Evolutionary conservation across 2,113 vertebrate genomes (phyloP), one percentile per base, ranked within the genome.

Genomic region (Glaucomys volans): DNA sequence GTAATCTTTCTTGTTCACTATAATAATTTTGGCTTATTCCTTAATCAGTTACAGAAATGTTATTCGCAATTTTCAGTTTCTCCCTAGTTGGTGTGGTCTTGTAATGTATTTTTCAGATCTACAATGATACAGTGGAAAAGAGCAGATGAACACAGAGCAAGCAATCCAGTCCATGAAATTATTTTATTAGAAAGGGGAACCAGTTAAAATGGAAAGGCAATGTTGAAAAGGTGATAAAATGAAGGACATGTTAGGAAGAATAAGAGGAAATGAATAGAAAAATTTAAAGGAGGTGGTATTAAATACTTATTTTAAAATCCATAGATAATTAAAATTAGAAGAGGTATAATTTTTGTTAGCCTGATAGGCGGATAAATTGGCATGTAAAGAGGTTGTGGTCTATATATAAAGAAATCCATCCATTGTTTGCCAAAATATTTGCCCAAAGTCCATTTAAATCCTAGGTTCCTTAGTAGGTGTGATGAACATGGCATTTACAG

Each of bases 181-280:
- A 75, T 94, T 85, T 92, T 18, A 35, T 91, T 91, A 82, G 87
- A 77, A 72, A 93, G 75, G 44, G 37, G 42, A 91, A 44, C 71
- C 74, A 95, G 52, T 57, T 83, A 57, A 42, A 83, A 40, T 59
- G 59, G 52, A 94, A 64, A 87, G 26, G 32, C 37, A 84, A 17
- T 66, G 35, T 80, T n/a, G 35, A 71, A 75, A 47, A 75, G 32
- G 22, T 66, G 57, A 32, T 54, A 20, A 14, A 54, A n/a, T 87
- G 26, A 87, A 50, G 57, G 66, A 80, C 35, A 18, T 7, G 0
- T 50, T 92, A 17, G 37, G 8, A 93, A 85, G 62, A 85, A 3
- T 85, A 30, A 64, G 84, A 76, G 89, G 72, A 74, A 79, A 59
- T 50, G 37, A 87, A 26, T 54, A 71, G 32, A 32, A 10, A 13